Conservation (phyloP, 1,140 invertebrate genomes). For the Heliconius congener region DNA sequence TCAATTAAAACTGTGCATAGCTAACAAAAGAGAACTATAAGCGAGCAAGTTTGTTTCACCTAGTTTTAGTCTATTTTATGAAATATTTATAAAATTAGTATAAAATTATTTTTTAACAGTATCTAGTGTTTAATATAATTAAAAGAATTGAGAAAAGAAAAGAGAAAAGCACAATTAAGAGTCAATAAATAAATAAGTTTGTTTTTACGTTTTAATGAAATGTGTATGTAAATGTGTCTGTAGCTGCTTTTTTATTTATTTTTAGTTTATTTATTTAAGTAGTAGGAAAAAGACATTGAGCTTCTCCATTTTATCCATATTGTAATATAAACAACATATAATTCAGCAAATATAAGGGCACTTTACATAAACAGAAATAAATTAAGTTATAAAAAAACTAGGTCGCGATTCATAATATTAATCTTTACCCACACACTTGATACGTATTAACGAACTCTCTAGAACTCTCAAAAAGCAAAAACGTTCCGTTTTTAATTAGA, state of each 20-base stretch:
- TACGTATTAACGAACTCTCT: constrained; percentile 15
- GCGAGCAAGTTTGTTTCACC: neutral
- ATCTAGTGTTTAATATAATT: neutral
- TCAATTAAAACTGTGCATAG: constrained; percentile 1
- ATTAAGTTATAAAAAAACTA: neutral
- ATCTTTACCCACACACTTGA: constrained; percentile 1
- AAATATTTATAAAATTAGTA: neutral
- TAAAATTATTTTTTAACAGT: too few relatives aligned
- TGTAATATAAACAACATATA: neutral
- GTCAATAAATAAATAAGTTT: neutral
- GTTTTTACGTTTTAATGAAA: too few relatives aligned
- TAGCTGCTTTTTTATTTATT: too few relatives aligned
- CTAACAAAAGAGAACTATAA: neutral
- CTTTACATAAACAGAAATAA: neutral
- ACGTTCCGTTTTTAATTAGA: constrained; percentile 22
- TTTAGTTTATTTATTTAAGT: too few relatives aligned
- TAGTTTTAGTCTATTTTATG: neutral
- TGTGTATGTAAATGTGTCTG: too few relatives aligned
- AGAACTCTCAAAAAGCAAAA: neutral
- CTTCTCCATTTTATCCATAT: neutral
- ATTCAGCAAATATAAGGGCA: neutral
- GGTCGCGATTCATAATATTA: constrained; percentile 1
- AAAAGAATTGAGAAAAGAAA: neutral
- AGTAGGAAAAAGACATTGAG: neutral
- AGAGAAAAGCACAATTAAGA: too few relatives aligned